phyloP scores from a whole-genome alignment of 1,140 invertebrate species.

The Zeugodacus cucurbitae region DNA sequence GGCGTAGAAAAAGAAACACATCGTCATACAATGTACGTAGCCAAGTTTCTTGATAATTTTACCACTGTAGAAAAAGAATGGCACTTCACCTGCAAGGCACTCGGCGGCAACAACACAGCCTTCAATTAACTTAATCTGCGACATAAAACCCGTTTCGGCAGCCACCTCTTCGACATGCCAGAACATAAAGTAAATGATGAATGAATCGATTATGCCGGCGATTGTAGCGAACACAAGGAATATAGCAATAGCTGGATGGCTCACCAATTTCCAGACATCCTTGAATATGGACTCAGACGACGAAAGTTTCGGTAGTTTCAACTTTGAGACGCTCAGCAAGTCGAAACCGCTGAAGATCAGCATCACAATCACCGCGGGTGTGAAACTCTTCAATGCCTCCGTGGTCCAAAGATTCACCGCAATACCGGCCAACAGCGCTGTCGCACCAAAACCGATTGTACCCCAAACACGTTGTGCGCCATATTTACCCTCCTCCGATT shows the following conservation, averaged over 20 bases:
- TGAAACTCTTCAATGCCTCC: constrained; percentile 72
- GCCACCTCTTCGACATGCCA: constrained; percentile 83
- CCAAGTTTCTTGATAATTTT: constrained; percentile 78
- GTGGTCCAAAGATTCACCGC: constrained; percentile 71
- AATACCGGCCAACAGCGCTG: constrained; percentile 76
- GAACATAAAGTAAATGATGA: constrained; percentile 82
- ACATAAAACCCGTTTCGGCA: constrained; percentile 69
- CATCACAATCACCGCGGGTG: constrained; percentile 76
- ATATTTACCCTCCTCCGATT: constrained; percentile 72
- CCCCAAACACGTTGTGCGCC: constrained; percentile 83
- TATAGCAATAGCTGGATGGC: constrained; percentile 71
- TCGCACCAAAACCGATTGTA: constrained; percentile 78
- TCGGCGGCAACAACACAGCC: constrained; percentile 79
- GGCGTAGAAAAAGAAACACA: constrained; percentile 78
- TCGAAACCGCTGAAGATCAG: constrained; percentile 73
- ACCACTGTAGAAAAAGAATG: constrained; percentile 79
- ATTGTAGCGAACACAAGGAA: constrained; percentile 78
- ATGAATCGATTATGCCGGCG: constrained; percentile 79
- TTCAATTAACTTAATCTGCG: constrained; percentile 80
- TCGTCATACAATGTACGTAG: constrained; percentile 76
- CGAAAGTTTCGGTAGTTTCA: constrained; percentile 73
- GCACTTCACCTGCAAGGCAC: constrained; percentile 78
- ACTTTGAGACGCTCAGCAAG: constrained; percentile 72
- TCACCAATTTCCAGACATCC: constrained; percentile 71
- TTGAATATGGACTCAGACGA: constrained; percentile 74